Conservation (phyloP, 2,113 vertebrate species). For the Tenebrosternarchus preto region DNA sequence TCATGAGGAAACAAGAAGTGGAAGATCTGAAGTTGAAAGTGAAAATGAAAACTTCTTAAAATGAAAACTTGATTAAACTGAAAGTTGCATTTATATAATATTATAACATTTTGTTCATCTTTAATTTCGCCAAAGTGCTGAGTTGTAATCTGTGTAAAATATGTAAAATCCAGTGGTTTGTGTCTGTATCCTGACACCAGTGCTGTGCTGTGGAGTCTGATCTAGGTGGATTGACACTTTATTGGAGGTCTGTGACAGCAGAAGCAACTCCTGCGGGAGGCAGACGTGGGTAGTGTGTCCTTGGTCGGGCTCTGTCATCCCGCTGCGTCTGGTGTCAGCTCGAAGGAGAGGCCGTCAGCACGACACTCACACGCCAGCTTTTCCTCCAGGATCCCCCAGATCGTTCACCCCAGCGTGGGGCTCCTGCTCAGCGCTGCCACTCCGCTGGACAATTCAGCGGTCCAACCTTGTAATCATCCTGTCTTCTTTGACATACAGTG, state of each 20-base stretch:
- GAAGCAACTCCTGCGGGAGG: too few species aligned
- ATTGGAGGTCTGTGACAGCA: too few species aligned
- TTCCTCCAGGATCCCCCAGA: neutral
- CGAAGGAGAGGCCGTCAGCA: neutral
- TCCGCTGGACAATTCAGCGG: neutral
- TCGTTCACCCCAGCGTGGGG: neutral
- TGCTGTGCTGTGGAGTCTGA: too few species aligned
- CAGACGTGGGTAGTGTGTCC: too few species aligned
- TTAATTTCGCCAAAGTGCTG: conserved; percentile 3
- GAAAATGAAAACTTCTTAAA: too few species aligned
- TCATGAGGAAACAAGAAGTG: conserved; percentile 1
- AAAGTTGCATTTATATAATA: conserved; percentile 34
- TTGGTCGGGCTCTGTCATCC: neutral
- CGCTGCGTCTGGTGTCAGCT: neutral
- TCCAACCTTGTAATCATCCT: neutral
- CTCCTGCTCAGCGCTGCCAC: neutral
- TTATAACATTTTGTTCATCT: conserved; percentile 27
- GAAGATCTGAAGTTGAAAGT: neutral
- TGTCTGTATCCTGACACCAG: too few species aligned
- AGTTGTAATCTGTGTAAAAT: neutral
- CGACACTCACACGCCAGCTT: neutral
- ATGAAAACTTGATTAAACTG: neutral
- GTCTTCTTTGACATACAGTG: neutral
- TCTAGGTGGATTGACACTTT: too few species aligned
- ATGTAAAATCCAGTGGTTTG: neutral